Evolutionary conservation across 2,113 vertebrate genomes (phyloP), one percentile per base, ranked within the genome.

Genomic region (Chamaetylas fuelleborni): DNA sequence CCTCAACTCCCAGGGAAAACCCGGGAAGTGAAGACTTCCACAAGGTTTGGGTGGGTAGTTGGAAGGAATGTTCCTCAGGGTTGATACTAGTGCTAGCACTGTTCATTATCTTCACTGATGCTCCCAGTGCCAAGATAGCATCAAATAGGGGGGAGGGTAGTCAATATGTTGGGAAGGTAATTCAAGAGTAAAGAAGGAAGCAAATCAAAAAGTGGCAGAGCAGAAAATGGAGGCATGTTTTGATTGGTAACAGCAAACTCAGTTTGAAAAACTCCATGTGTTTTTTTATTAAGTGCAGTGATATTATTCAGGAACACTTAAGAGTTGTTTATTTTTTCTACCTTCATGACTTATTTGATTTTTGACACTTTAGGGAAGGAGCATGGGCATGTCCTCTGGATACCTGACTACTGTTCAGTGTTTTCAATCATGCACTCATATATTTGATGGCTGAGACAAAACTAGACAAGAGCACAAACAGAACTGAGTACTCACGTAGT

Each of bases 141-240:
- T 19, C 12, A 38, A 10, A 8, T 0, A 62, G 5, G 3, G 15
- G 16, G 10, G 0, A 48, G 7, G 6, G 29, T 11, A 77, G 58
- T 51, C 43, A 51, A 1, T 34, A 51, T 14, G 2, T 12, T 54
- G 25, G 25, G 56, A 74, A 61, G 29, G 5, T 51, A 50, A 62
- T 45, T 31, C 33, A 48, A 38, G 43, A 66, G 33, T 56, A 42
- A 72, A 72, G 66, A 69, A 70, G 50, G 9, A 78, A 16, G 22
- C 80, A 73, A n/a, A 33, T 83, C 62, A 77, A 19, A 69, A 69
- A 56, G 17, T 43, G 10, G 22, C 1, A 3, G 45, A 86, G 69
- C 19, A 71, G 64, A 50, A 95, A 57, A 89, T 11, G 14, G 40
- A 78, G 47, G 13, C 22, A 45, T 45, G 25, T 67, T 90, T 87